A percentile compares a stretch with the other conserved stretches of the same genome.
Evolutionary conservation across 2,113 vertebrate genomes (phyloP).

Genomic region (Myanophis thanlyinensis): DNA sequence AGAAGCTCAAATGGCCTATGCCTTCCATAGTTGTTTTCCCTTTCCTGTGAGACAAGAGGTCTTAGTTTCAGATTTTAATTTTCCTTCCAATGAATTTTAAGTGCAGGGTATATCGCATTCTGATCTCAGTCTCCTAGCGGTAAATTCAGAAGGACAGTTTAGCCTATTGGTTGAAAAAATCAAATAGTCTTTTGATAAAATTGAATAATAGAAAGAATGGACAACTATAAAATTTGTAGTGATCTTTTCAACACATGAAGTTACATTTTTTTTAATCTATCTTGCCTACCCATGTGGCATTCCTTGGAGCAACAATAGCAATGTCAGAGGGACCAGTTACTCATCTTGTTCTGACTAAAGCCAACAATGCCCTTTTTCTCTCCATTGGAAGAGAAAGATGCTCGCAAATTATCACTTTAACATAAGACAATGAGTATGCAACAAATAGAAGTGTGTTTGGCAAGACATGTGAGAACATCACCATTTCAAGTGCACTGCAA

Average conservation of each 20-base stretch:
- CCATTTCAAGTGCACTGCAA: conserved; percentile 49
- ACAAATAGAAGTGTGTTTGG: conserved; percentile 61
- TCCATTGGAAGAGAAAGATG: conserved; percentile 60
- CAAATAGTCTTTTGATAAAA: conserved; percentile 26
- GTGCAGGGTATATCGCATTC: not conserved
- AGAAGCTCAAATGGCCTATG: not conserved
- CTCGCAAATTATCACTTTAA: conserved; percentile 60
- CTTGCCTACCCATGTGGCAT: conserved; percentile 37
- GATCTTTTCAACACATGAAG: conserved; percentile 25
- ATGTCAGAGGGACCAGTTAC: conserved; percentile 23
- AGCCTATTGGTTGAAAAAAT: conserved; percentile 42
- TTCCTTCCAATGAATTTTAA: not conserved
- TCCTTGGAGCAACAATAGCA: not conserved
- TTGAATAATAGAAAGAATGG: conserved; percentile 22
- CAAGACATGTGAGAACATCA: conserved; percentile 61
- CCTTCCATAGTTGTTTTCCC: conserved; percentile 5
- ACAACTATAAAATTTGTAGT: conserved; percentile 10
- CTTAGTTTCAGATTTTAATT: not conserved
- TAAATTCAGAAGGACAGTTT: conserved; percentile 40
- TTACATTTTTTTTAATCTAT: conserved; percentile 1
- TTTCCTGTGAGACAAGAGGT: not conserved
- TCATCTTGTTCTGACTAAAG: conserved; percentile 19
- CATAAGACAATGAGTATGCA: conserved; percentile 64
- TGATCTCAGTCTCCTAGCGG: not conserved
- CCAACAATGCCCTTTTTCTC: conserved; percentile 46